These are phyloP conservation scores for Brienomyrus brachyistius DNA, from an alignment of 2,113 vertebrate genomes.

Conservation along the genomic window DNA sequence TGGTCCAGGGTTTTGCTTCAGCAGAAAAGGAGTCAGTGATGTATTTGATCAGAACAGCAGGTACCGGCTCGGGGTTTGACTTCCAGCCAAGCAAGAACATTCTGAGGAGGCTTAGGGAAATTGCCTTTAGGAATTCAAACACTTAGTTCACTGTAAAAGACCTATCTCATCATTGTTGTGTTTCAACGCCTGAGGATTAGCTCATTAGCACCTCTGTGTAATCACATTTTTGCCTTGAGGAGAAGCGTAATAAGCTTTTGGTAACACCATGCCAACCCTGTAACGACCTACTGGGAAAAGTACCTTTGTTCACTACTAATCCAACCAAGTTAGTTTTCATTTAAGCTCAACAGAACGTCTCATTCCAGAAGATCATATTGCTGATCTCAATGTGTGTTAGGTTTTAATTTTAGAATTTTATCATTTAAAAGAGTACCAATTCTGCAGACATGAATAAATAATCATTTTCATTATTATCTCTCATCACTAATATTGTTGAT, in stretches of 20 bases:
- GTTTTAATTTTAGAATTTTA: background rate
- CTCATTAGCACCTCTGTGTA: constrained; percentile 17
- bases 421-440: background rate
- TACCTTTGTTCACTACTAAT: too few species aligned
- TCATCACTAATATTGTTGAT: background rate
- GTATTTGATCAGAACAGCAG: background rate
- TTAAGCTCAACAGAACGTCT: background rate
- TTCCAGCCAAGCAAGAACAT: background rate
- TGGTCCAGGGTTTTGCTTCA: background rate
- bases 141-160: background rate
- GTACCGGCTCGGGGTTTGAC: background rate
- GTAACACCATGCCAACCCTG: background rate
- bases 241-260: background rate
- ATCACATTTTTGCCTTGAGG: background rate
- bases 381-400: background rate
- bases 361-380: background rate
- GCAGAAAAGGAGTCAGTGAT: background rate
- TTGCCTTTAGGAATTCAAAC: constrained; percentile 13
- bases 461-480: background rate
- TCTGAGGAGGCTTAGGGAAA: background rate
- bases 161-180: background rate
- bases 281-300: background rate
- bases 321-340: background rate
- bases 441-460: background rate
- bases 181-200: constrained; percentile 10